Conservation (phyloP, 1,140 invertebrate species). For the Atopsyche davidsoni region DNA sequence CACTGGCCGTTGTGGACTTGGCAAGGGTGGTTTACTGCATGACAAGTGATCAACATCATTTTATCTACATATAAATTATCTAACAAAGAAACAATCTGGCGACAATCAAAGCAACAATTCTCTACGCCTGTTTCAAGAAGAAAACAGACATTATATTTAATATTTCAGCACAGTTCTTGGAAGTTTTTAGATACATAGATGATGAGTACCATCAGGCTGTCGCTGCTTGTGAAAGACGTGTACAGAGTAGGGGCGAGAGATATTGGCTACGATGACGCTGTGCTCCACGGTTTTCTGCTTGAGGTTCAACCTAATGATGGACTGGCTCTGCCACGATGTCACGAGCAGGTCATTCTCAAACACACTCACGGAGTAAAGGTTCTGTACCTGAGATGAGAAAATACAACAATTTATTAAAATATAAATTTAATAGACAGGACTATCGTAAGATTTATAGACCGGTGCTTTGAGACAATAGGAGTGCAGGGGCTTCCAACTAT, state of each 20-base stretch:
- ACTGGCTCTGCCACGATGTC: conserved; percentile 59
- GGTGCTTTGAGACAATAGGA: no score
- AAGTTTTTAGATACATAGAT: not conserved
- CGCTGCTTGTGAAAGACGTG: conserved; percentile 67
- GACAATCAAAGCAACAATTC: no score
- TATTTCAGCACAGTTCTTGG: no score
- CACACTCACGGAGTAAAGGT: conserved; percentile 62
- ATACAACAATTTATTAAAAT: conserved; percentile 12
- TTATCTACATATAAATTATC: no score
- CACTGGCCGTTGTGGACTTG: conserved; percentile 62
- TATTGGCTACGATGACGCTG: conserved; percentile 42
- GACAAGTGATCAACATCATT: no score
- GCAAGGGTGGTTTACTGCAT: conserved; percentile 68
- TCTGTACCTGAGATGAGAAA: conserved; percentile 51
- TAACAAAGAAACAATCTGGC: no score
- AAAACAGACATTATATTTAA: no score
- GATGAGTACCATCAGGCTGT: conserved; percentile 60
- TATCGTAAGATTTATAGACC: no score
- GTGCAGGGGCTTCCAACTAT: no score
- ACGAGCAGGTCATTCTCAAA: conserved; percentile 64
- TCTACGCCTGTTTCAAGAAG: no score
- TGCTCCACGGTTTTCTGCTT: conserved; percentile 48
- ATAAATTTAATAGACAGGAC: no score
- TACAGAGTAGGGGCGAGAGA: conserved; percentile 55
- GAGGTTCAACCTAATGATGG: conserved; percentile 53